Base-by-base conservation (phyloP, 2,888 invertebrate species). In the Leucozona laternaria region DNA sequence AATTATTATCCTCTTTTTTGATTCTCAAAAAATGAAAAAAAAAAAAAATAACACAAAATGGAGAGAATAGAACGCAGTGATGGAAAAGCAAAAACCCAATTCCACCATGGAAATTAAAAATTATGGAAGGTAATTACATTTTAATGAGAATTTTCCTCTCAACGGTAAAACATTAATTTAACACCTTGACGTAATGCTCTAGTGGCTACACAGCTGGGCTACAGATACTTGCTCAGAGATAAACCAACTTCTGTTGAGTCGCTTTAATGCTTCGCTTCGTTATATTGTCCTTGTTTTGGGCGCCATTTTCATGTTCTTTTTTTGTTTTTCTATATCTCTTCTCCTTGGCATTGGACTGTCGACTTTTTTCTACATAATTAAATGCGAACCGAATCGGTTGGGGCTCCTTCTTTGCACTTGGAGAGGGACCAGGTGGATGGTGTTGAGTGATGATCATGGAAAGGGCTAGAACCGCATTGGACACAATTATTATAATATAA, bases 51-150 rank as follows among this genome's bases (percentile, higher is more conserved):
- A 37, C 40, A 64, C 45, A 28, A 64, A 48, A 64, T 45, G 25
- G 22, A 34, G 22, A 34, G 48, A 66, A 66, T 66, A 48, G 64
- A 34, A 34, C 28, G 66, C 43, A 66, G 37, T 60, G 60, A 66
- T 66, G 70, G 68, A 53, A 68, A 37, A 53, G 37, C 34, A 37
- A 78, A 78, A 66, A 75, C 70, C 82, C 82, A 82, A 75, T 82
- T 79, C 79, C 70, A 73, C 57, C 62, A 70, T 17, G 77, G 78
- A 82, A 82, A 82, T 86, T 82, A 80, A 86, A 88, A 88, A 86
- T 83, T 88, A 88, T 88, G 85, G 85, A 77, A 80, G 86, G 81
- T 88, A 88, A 88, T 88, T 88, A 88, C 88, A 88, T 79, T 88
- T 88, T 88, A 88, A 88, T 88, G 88, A 88, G 88, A 86, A 86